Base-by-base conservation (phyloP, 2,113 vertebrate species). In the Hyperoodon ampullatus region DNA sequence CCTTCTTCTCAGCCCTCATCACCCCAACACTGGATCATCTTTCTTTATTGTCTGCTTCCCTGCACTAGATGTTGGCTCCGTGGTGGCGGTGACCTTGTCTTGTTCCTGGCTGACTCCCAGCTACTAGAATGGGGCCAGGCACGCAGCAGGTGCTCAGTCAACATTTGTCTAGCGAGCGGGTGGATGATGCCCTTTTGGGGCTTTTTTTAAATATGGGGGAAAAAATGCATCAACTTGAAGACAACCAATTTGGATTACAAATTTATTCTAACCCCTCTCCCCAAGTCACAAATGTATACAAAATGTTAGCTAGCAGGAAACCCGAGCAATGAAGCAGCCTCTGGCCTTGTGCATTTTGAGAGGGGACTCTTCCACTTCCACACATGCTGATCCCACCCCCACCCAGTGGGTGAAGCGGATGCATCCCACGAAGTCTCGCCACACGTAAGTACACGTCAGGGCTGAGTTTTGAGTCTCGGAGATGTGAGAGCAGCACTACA, bases 251-350 rank as follows among this genome's bases (percentile, higher is more conserved):
- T 86, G 47, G 70, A 50, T 94, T 16, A 86, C 33, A 44, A 39
- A 86, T 97, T 97, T 98, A 98, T 96, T 97, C 47, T 71, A 63
- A 39, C 15, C 95, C 85, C 78, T 53, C 91, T 53, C 72, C 85
- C 78, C 77, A 60, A 9, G 58, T 81, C n/a, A 2, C 58, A 42
- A 50, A 60, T 18, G 33, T 23, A 21, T 1, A 66, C 42, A 82
- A n/a, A n/a, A 53, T 6, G 16, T 68, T 10, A 78, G 75, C 4
- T 15, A 26, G 23, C 0, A 30, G 68, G 65, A 81, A 55, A 1
- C 12, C 68, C 30, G 88, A 39, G 42, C 4, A 0, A 9, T 0
- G 55, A 61, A 6, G 2, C 47, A 12, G 5, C 5, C 30, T 44
- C 35, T 0, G 16, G 75, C 39, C 50, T 28, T 0, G 0, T 12